phyloP scores from a whole-genome alignment of 2,797 vertebrate genomes.

The Diplodus sargus region DNA sequence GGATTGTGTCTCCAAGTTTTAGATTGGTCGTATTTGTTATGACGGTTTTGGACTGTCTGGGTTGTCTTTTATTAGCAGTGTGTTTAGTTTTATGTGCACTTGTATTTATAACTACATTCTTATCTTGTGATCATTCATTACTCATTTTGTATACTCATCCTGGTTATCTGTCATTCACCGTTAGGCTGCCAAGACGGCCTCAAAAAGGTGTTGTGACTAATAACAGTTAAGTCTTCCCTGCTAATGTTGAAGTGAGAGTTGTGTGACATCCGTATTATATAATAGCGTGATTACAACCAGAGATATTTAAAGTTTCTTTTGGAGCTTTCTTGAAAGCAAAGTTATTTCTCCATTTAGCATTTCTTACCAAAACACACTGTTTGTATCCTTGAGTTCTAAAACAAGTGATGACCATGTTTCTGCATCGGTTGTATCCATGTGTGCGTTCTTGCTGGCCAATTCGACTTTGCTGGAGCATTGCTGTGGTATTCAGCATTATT shows the following conservation, averaged over 20 bases:
- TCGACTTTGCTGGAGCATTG: neutral
- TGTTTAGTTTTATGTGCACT: neutral
- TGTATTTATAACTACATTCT: neutral
- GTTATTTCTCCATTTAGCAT: neutral
- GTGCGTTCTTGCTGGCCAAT: neutral
- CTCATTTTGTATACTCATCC: neutral
- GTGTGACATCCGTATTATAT: neutral
- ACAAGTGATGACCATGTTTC: too few species aligned
- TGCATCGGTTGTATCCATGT: neutral
- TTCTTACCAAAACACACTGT: neutral
- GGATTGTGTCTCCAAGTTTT: neutral
- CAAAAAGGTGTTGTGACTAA: neutral
- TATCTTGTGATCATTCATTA: neutral
- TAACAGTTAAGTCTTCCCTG: too few species aligned
- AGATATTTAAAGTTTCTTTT: neutral
- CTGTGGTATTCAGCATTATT: neutral
- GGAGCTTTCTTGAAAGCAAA: neutral
- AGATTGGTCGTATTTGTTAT: neutral
- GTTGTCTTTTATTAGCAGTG: neutral
- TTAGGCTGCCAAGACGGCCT: neutral
- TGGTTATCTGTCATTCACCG: neutral
- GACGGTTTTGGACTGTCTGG: neutral
- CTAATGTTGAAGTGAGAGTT: neutral
- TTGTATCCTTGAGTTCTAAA: neutral
- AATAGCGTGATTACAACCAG: neutral